A percentile compares a stretch with the other conserved stretches of the same genome.
phyloP scores from a whole-genome alignment of 2,113 vertebrate genomes.

The Cinclus mexicanus region DNA sequence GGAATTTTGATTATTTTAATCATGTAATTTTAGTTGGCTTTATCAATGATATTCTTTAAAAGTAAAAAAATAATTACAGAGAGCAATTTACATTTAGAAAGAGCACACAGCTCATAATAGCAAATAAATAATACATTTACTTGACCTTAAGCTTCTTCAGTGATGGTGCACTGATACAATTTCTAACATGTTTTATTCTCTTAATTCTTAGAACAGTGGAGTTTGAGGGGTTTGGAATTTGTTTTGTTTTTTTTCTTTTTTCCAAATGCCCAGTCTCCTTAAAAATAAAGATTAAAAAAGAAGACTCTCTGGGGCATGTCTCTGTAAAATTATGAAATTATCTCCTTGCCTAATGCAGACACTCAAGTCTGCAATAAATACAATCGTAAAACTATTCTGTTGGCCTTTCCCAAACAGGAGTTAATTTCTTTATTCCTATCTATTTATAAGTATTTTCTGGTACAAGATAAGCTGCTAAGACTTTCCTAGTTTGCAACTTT shows the following conservation, averaged over 20 bases:
- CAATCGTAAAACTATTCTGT: not conserved
- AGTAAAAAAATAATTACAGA: not conserved
- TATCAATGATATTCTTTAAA: slow-evolving; percentile 16
- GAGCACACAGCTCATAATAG: not conserved
- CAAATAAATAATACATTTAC: slow-evolving; percentile 23
- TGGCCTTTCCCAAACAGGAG: not conserved
- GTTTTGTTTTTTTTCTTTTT: not conserved
- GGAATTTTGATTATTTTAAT: slow-evolving; percentile 39
- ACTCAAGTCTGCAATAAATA: not conserved
- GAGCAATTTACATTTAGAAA: slow-evolving; percentile 5
- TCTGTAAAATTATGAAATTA: not conserved
- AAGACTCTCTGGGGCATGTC: not conserved
- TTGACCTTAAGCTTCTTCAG: not conserved
- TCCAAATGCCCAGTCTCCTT: not conserved
- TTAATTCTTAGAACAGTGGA: not conserved
- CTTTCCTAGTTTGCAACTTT: not conserved
- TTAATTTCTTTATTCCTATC: not conserved
- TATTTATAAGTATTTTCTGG: not conserved
- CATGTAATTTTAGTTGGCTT: not conserved
- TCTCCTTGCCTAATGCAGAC: not conserved
- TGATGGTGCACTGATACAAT: not conserved
- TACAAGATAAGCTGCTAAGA: not conserved
- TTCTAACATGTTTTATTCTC: not conserved
- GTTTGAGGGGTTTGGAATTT: not conserved
- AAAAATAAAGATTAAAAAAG: not conserved